A percentile compares a stretch with the other conserved stretches of the same genome.
Conservation (phyloP, 2,888 invertebrate species). For the Calephelis perditalis region DNA sequence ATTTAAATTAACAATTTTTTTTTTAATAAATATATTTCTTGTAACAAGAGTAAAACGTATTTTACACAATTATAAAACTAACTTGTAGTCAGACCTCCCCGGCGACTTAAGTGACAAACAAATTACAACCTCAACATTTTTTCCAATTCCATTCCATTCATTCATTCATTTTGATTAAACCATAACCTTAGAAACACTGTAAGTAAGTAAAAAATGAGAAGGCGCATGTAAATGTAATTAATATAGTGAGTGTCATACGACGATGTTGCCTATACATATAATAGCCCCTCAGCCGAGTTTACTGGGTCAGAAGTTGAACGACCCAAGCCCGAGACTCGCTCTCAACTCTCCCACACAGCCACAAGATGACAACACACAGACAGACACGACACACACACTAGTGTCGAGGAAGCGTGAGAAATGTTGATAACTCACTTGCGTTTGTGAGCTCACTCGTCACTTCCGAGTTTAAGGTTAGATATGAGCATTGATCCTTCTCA, state of each 20-base stretch:
- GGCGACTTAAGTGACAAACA: too few relatives aligned
- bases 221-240: conserved; percentile 16
- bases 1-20: too few relatives aligned
- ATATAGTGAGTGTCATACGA: conserved; percentile 4
- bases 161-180: too few relatives aligned
- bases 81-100: too few relatives aligned
- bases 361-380: conserved; percentile 37
- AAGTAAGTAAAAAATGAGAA: too few relatives aligned
- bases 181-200: too few relatives aligned
- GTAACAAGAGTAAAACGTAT: too few relatives aligned
- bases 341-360: conserved; percentile 61
- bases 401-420: conserved; percentile 68
- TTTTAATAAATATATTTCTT: too few relatives aligned
- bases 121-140: too few relatives aligned
- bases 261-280: conserved; percentile 25
- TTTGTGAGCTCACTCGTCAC: conserved; percentile 63
- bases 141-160: too few relatives aligned
- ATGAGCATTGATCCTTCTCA: conserved; percentile 27
- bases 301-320: conserved; percentile 79
- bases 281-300: conserved; percentile 64
- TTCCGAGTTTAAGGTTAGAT: conserved; percentile 56
- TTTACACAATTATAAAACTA: too few relatives aligned
- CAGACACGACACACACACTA: conserved; percentile 57
- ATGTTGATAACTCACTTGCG: conserved; percentile 75
- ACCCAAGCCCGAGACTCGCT: conserved; percentile 63